phyloP scores from a whole-genome alignment of 2,888 invertebrate species.

The Eurytoma californica region DNA sequence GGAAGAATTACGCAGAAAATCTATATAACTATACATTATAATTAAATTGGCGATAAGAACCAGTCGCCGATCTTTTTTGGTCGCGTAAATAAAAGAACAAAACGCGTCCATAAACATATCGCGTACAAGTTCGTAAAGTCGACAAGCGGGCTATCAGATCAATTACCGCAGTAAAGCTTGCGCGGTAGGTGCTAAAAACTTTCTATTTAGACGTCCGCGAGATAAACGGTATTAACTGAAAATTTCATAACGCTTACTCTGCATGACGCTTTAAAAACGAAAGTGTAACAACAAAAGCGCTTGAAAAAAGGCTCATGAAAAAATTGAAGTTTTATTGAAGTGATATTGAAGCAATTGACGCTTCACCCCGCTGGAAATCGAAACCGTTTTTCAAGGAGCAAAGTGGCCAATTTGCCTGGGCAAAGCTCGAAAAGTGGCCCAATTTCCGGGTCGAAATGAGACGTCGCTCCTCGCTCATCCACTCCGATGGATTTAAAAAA shows the following conservation, averaged over 20 bases:
- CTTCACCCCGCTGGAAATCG: constrained; percentile 5
- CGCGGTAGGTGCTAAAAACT: no score
- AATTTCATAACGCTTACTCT: no score
- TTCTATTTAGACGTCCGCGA: no score
- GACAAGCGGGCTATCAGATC: neutral
- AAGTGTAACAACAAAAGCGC: no score
- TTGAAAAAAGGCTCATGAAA: no score
- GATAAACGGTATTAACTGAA: no score
- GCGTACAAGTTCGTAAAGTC: neutral
- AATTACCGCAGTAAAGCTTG: neutral
- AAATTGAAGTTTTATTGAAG: neutral
- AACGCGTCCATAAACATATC: neutral
- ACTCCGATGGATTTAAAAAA: neutral
- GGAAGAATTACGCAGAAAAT: neutral
- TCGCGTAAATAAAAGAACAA: neutral
- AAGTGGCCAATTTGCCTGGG: constrained; percentile 43
- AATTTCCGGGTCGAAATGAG: constrained; percentile 43
- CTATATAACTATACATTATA: no score
- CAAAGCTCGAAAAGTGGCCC: constrained; percentile 35
- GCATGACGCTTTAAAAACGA: no score
- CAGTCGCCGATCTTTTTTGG: neutral
- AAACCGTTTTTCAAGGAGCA: constrained; percentile 31
- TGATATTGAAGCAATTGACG: constrained; percentile 21
- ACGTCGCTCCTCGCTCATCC: constrained; percentile 10
- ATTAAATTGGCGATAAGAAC: neutral